Percentiles rank a stretch among this genome's conserved stretches.
phyloP scores from a whole-genome alignment of 2,113 vertebrate genomes.

The Brachionichthys hirsutus region DNA sequence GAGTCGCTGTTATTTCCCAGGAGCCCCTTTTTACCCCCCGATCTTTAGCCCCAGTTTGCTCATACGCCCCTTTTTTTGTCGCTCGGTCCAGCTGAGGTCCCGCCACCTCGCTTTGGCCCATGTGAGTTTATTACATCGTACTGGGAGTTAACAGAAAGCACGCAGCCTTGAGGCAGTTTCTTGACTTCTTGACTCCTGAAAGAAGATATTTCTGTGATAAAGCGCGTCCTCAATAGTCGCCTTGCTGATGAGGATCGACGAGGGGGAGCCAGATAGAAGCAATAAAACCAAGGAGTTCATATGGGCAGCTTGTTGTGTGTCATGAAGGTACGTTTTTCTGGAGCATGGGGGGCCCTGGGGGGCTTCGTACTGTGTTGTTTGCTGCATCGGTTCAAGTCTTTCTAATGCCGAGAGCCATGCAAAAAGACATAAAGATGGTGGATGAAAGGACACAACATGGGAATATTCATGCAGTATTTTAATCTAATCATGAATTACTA shows the following conservation, averaged over 20 bases:
- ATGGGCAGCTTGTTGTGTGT: slow-evolving; percentile 43
- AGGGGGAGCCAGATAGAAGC: slow-evolving; percentile 63
- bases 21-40: slow-evolving; percentile 41
- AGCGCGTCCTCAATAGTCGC: slow-evolving; percentile 57
- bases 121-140: slow-evolving; percentile 73
- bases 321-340: slow-evolving; percentile 45
- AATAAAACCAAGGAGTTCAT: slow-evolving; percentile 46
- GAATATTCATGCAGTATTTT: too few species aligned
- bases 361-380: slow-evolving; percentile 14
- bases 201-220: slow-evolving; percentile 71
- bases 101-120: slow-evolving; percentile 58
- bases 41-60: slow-evolving; percentile 58
- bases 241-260: slow-evolving; percentile 66
- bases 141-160: slow-evolving; percentile 68
- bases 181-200: slow-evolving; percentile 68
- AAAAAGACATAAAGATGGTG: too few species aligned
- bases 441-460: too few species aligned
- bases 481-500: too few species aligned
- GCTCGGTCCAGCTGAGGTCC: slow-evolving; percentile 61
- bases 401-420: neutral
- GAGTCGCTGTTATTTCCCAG: slow-evolving; percentile 51
- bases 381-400: neutral
- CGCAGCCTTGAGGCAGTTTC: slow-evolving; percentile 74
- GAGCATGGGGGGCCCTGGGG: slow-evolving; percentile 34
- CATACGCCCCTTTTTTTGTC: slow-evolving; percentile 54